Percentiles rank a stretch among this genome's conserved stretches.
phyloP scores from a whole-genome alignment of 92 coral and sea anemone genomes.

The Hydrozoanthus gracilis region DNA sequence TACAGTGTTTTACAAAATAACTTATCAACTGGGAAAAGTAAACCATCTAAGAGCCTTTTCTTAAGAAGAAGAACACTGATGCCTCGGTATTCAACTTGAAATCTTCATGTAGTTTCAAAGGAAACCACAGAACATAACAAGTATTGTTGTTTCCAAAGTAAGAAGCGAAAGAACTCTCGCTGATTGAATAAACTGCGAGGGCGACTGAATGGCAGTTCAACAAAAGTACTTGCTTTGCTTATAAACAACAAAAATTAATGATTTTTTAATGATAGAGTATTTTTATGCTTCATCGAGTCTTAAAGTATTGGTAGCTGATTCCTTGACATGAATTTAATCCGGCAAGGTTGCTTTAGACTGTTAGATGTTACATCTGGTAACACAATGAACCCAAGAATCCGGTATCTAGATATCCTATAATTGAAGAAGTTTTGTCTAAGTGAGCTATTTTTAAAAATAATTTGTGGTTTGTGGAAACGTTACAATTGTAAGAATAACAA shows the following conservation, averaged over 20 bases:
- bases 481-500: not conserved
- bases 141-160: not conserved
- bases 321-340: not conserved
- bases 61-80: not conserved
- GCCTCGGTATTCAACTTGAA: not conserved
- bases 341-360: too few species aligned
- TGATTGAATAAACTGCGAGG: slow-evolving; percentile 5
- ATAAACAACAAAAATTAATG: slow-evolving; percentile 1
- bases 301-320: not conserved
- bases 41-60: not conserved
- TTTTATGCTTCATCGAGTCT: not conserved
- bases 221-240: not conserved
- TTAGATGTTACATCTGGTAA: too few species aligned
- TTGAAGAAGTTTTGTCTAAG: slow-evolving; percentile 17
- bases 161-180: not conserved
- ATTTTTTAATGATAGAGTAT: not conserved
- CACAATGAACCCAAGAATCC: too few species aligned
- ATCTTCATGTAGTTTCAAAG: slow-evolving; percentile 4
- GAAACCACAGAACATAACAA: slow-evolving; percentile 3
- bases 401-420: too few species aligned
- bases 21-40: slow-evolving; percentile 6
- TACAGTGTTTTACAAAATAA: not conserved
- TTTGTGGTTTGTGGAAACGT: not conserved
- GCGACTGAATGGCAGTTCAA: not conserved
- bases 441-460: not conserved